phyloP scores from a whole-genome alignment of 2,113 vertebrate genomes.

The Rhabdornis inornatus region DNA sequence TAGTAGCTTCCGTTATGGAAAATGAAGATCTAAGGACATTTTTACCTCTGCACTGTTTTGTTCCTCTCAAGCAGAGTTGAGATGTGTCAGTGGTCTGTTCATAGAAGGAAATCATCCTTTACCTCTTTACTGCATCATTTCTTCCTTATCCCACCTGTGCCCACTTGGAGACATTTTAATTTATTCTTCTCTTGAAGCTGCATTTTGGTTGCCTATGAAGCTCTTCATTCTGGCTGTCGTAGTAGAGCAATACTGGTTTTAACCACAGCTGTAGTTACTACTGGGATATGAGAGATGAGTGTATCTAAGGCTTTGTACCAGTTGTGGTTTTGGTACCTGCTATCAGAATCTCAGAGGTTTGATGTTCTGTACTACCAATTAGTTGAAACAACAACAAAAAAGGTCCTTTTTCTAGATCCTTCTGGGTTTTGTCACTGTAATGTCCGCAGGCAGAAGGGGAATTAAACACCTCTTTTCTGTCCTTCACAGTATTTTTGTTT shows the following conservation, averaged over 20 bases:
- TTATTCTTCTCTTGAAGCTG: not conserved
- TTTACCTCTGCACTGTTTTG: not conserved
- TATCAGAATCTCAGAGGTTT: not conserved
- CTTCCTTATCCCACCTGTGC: not conserved
- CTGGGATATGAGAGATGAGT: accelerated
- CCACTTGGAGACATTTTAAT: not conserved
- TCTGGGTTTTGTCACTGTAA: not conserved
- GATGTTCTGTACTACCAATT: not conserved
- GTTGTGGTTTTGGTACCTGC: not conserved
- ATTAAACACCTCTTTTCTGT: not conserved
- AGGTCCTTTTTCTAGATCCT: not conserved
- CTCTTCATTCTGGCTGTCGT: not conserved
- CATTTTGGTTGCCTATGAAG: not conserved
- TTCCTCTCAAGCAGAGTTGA: not conserved
- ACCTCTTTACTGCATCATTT: not conserved
- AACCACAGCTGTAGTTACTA: not conserved
- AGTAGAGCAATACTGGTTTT: not conserved
- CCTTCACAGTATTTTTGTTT: not conserved
- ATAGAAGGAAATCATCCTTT: not conserved
- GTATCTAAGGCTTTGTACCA: not conserved
- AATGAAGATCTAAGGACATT: not conserved
- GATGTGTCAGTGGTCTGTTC: accelerated
- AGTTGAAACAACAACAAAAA: not conserved
- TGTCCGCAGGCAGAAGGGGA: not conserved
- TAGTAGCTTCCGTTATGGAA: not conserved